phyloP scores from a whole-genome alignment of 2,888 invertebrate genomes.

The Leucozona laternaria region DNA sequence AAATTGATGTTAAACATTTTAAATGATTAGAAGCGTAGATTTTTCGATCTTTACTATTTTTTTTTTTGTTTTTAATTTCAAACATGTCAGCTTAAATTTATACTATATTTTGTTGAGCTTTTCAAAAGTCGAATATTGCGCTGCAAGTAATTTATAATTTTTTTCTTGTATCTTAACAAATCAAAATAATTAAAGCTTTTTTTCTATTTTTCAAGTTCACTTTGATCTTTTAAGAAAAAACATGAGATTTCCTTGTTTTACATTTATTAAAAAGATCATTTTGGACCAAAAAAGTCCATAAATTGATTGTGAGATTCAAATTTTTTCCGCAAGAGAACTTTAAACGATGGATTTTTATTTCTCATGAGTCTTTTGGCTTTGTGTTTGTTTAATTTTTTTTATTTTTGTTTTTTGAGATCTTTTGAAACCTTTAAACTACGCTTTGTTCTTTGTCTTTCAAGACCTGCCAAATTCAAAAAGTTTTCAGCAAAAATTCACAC shows the following conservation, averaged over 20 bases:
- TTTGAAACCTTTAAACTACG: conserved; percentile 36
- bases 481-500: conserved; percentile 16
- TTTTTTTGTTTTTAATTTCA: neutral
- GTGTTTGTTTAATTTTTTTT: neutral
- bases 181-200: conserved; percentile 27
- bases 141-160: conserved; percentile 21
- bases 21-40: conserved; percentile 5
- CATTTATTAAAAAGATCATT: neutral
- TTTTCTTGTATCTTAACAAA: neutral
- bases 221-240: neutral
- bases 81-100: conserved; percentile 13
- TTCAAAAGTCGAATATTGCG: conserved; percentile 42
- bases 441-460: neutral
- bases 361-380: conserved; percentile 3
- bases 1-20: conserved; percentile 11
- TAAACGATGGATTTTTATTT: neutral
- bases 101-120: conserved; percentile 25
- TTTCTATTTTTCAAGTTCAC: neutral
- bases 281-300: conserved; percentile 6
- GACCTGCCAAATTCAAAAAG: neutral
- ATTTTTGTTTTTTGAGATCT: conserved; percentile 7
- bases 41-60: neutral
- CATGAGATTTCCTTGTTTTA: neutral
- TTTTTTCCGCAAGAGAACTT: neutral
- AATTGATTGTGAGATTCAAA: neutral